Evolutionary conservation across 2,113 vertebrate species (phyloP), one percentile per base, ranked within the genome.

Genomic region (Lontra canadensis): DNA sequence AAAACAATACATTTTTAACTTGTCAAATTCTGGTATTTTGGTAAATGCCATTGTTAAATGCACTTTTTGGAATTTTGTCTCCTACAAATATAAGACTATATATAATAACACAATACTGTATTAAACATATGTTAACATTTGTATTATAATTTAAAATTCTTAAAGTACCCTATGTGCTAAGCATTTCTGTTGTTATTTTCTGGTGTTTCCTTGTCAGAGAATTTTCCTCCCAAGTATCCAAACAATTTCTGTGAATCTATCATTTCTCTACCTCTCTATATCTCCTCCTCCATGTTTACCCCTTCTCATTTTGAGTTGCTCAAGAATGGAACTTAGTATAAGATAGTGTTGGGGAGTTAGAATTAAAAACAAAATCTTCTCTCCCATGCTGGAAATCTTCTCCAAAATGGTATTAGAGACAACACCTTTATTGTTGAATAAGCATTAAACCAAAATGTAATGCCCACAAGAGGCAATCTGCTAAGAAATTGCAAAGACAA

Each of bases 251-350:
- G 12, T 55, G n/a, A 49, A 5, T 0, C 12, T 69, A 11, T 34
- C 4, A 15, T 65, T 47, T 80, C 36, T 59, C 47, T 36, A 57
- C 42, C 25, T 83, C 1, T 52, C 31, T 52, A 0, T 3, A 3
- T 12, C 11, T 13, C 12, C 5, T 52, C 26, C 12, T 14, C 4
- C 4, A 7, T 6, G 2, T 36, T 63, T 9, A 36, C 2, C 17
- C 76, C 8, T 10, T 34, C 14, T 3, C 6, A 69, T 15, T 6
- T 61, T 29, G 42, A 69, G 34, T 76, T 80, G 7, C 34, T 93
- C 10, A 91, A 85, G 29, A 94, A 83, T 6, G 84, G 15, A 86
- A 26, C 1, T 89, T 83, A 59, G 6, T 89, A 3, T 55, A 31
- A 82, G 52, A 44, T 6, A 17, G 10, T 26, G 39, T 39, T 63